phyloP scores from a whole-genome alignment of 92 coral and sea anemone species.

The Desmophyllum pertusum region DNA sequence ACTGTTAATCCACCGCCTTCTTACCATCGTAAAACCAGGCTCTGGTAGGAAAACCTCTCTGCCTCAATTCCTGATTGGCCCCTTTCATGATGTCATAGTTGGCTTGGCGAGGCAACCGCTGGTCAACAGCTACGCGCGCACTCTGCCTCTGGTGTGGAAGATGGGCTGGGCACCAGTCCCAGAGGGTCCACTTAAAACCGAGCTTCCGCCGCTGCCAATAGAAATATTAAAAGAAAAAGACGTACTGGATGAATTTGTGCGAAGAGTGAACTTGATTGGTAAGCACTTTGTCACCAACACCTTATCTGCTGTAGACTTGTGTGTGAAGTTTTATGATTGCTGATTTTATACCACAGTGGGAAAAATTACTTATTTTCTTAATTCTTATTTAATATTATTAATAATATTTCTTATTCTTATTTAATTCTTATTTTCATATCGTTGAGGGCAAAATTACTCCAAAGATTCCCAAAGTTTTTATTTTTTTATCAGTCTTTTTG shows the following conservation, averaged over 20 bases:
- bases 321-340: background rate
- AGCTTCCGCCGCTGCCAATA: slow-evolving; percentile 94
- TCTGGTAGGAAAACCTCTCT: slow-evolving; percentile 64
- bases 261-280: slow-evolving; percentile 92
- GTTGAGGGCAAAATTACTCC: too few relatives aligned
- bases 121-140: slow-evolving; percentile 95
- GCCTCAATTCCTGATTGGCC: slow-evolving; percentile 80
- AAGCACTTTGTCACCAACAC: slow-evolving; percentile 7
- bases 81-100: slow-evolving; percentile 77
- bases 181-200: slow-evolving; percentile 81
- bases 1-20: slow-evolving; percentile 70
- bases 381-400: too few relatives aligned
- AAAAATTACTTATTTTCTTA: background rate
- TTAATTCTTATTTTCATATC: too few relatives aligned
- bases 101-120: slow-evolving; percentile 91
- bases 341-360: background rate
- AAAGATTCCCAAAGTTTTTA: too few relatives aligned
- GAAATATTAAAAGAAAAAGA: slow-evolving; percentile 97
- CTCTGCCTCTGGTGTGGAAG: slow-evolving; percentile 94
- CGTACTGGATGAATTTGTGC: slow-evolving; percentile 88
- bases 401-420: too few relatives aligned
- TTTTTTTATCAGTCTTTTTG: too few relatives aligned
- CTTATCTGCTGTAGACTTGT: background rate
- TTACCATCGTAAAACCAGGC: slow-evolving; percentile 53
- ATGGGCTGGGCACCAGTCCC: slow-evolving; percentile 94